Base-by-base conservation (phyloP, 2,113 vertebrate genomes). In the Motacilla tschutschensis region DNA sequence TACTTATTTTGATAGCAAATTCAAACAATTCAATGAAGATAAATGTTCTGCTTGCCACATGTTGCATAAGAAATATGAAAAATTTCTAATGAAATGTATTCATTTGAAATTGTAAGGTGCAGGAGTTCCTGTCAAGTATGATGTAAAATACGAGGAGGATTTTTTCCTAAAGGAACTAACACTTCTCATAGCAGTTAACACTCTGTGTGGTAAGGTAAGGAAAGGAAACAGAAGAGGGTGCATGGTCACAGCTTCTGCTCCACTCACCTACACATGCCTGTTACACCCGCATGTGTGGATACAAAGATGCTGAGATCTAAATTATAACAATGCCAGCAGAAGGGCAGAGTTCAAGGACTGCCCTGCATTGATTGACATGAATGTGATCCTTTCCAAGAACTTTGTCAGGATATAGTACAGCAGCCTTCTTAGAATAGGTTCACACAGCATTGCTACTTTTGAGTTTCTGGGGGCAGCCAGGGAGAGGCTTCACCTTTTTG, bases 131-230 rank as follows among this genome's bases (percentile, higher is more conserved):
- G 51, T 62, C 40, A 64, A 50, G 54, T 41, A 48, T 46, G 69
- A 75, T 38, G 31, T 33, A 65, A 72, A 81, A 90, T 66, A 84
- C 63, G 31, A 76, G 40, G 31, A 81, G 44, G 47, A 84, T 85
- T 86, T 63, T 63, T 72, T 81, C 74, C 87, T 85, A 85, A 65
- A 79, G 81, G 85, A 90, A 90, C 46, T 76, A 85, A 77, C 74
- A 55, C 85, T 82, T 83, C 88, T 88, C 44, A 73, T 66, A 58
- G 31, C 55, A 83, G 35, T 54, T 86, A 88, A 72, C 70, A 65
- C 55, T 70, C 26, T 25, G 2, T n/a, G 40, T 38, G 65, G 35
- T 76, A 81, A 75, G 65, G 35, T 76, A 81, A 75, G 78, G 54
- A 87, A 65, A 87, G 35, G 62, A 89, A 89, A 80, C 54, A 83